Base-by-base conservation (phyloP, 2,888 invertebrate genomes). In the Neoaliturus tenellus region DNA sequence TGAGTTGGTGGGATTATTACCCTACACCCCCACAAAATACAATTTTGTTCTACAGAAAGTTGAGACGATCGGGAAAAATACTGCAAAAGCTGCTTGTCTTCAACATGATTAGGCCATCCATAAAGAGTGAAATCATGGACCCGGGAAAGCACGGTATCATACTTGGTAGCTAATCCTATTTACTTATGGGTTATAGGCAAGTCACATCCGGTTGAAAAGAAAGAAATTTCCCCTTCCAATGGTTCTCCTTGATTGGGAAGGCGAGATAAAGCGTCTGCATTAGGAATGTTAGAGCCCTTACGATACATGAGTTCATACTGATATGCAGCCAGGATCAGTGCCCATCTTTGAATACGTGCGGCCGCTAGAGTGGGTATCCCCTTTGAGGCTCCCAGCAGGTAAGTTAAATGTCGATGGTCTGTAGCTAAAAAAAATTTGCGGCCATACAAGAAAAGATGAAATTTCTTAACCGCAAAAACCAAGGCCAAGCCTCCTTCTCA, bases 381-480 rank as follows among this genome's bases (percentile, higher is more conserved):
- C 44, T 78, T 75, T 23, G 2, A 33, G 23, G 86, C 86, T 31
- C 85, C 85, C 80, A 89, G 89, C 48, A 89, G 88, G 10, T 86
- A 87, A 80, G 89, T 88, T 28, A 92, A 85, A 0, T 91, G 90
- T 84, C 88, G 88, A 71, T 89, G 89, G 82, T 89, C 89, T 4
- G 87, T 89, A 0, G 88, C 85, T 48, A 89, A 85, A 14, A 88
- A 89, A 86, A 92, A 92, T 4, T 88, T 86, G 8, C 89, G 83
- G 10, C 91, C 91, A 85, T 87, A 89, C 3, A 91, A 71, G 85
- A 90, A 91, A 41, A 88, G 87, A 82, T 90, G 88, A 86, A 91
- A 91, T 83, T 89, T 87, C 82, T 90, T 89, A 12, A 90, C 89
- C 0, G 89, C 90, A 87, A 88, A 91, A 12, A 44, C 17, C 17